Base-by-base conservation (phyloP, 2,113 vertebrate genomes). In the Forbesichthys papilliferus region DNA sequence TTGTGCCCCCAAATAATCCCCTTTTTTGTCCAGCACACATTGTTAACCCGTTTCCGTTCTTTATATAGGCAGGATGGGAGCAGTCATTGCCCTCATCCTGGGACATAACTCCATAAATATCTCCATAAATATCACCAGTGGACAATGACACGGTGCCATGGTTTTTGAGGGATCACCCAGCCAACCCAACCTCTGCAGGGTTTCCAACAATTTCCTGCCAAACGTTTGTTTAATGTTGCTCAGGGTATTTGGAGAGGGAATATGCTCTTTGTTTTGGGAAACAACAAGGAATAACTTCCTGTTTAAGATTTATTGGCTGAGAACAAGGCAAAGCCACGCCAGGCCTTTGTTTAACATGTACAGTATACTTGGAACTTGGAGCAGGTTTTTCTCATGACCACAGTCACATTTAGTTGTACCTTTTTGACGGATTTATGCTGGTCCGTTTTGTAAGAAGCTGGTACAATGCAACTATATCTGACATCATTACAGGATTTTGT, bases 41-140 rank as follows among this genome's bases (percentile, higher is more conserved):
- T 84, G 78, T 49, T 68, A 73, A 75, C 66, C 51, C 59, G 63
- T 71, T 89, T 91, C 91, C 89, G 81, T 76, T 47, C 18, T 80
- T 87, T 85, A 86, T 75, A 90, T 90, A 84, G 73, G 82, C 91
- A 92, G 91, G 91, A 92, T 91, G 88, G 86, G 90, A 90, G 87
- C 78, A 86, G 81, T 71, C 64, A 36, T 69, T 84, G 81, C 82
- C 68, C 71, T 75, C 60, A 66, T 83, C 78, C 79, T 59, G 78
- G 80, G 12, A 75, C 68, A 16, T 0, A 27, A 27, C 27, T 27
- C 27, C 27, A 27, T 27, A 54, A 86, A 87, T 88, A 74, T 88
- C 75, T 27, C 66, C 85, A 80, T 71, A 74, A 76, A 78, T 87
- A 88, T 84, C 85, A 80, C 75, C 69, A 65, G 49, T 34, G 51